Conservation (phyloP, 2,797 vertebrate genomes). For the Xerus rutilus region DNA sequence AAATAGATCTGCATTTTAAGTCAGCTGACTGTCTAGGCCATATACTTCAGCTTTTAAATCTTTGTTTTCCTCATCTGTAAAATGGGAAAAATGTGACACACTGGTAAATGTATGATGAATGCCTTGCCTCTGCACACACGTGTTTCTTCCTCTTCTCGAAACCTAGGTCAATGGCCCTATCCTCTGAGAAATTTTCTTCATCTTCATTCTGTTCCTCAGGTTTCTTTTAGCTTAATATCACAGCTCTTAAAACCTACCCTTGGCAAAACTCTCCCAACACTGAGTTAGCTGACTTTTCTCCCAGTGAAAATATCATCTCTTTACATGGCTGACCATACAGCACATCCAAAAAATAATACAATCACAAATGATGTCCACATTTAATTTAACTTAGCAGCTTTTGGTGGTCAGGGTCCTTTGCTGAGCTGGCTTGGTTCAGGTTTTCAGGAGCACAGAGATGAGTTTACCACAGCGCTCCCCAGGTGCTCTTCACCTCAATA, state of each 20-base stretch:
- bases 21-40: background rate
- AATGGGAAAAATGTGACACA: fast-evolving
- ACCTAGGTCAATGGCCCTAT: background rate
- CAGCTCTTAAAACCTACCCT: background rate
- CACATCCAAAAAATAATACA: background rate
- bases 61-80: background rate
- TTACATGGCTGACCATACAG: background rate
- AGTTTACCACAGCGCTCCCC: no score
- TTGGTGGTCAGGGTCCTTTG: background rate
- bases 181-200: background rate
- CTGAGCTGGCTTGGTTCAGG: background rate
- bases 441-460: background rate
- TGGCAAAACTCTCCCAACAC: background rate
- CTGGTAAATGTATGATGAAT: fast-evolving
- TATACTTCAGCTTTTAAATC: background rate
- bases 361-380: no score
- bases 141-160: background rate
- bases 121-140: fast-evolving
- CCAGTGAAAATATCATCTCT: background rate
- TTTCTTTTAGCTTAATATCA: background rate
- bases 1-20: background rate
- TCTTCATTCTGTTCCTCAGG: background rate
- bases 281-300: background rate
- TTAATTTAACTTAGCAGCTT: background rate
- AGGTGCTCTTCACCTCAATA: background rate